These are phyloP conservation scores for Bugula neritina DNA, from an alignment of 2,888 invertebrate species.

Conservation along the genomic window DNA sequence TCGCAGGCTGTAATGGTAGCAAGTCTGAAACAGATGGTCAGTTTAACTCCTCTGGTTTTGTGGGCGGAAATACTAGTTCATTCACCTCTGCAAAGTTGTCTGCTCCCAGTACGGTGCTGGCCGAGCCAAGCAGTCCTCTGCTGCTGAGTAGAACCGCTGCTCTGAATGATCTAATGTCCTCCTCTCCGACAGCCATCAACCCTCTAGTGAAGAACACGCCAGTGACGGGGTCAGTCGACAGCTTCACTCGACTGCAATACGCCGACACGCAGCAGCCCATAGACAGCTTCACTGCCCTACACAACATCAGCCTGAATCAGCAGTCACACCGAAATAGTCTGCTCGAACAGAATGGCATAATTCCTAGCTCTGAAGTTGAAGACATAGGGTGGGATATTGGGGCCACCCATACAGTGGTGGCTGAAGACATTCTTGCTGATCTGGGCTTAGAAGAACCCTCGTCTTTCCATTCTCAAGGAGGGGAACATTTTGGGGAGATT, in stretches of 20 bases:
- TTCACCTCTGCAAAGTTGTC: neutral
- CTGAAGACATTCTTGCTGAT: slow-evolving; percentile 12
- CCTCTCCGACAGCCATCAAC: neutral
- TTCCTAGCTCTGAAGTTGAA: slow-evolving; percentile 10
- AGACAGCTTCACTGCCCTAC: slow-evolving; percentile 12
- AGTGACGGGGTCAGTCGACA: slow-evolving; percentile 3
- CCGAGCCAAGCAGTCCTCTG: neutral
- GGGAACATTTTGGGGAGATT: neutral
- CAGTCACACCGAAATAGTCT: slow-evolving; percentile 4
- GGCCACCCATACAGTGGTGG: slow-evolving; percentile 8
- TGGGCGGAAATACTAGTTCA: neutral
- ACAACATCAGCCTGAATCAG: slow-evolving; percentile 5
- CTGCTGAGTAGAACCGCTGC: neutral
- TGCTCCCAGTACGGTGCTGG: neutral
- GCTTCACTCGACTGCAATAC: slow-evolving; percentile 17
- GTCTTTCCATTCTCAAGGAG: neutral
- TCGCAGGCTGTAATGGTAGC: too few relatives aligned
- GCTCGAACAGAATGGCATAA: slow-evolving; percentile 13
- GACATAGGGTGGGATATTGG: slow-evolving; percentile 24
- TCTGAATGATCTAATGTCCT: neutral
- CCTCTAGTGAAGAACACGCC: neutral
- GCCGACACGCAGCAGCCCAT: neutral
- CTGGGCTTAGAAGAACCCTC: neutral
- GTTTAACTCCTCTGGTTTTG: neutral
- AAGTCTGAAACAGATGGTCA: neutral